A percentile compares a stretch with the other conserved stretches of the same genome.
These are phyloP conservation scores for Tortricodes alternella DNA, from an alignment of 2,888 invertebrate species.

Conservation along the genomic window DNA sequence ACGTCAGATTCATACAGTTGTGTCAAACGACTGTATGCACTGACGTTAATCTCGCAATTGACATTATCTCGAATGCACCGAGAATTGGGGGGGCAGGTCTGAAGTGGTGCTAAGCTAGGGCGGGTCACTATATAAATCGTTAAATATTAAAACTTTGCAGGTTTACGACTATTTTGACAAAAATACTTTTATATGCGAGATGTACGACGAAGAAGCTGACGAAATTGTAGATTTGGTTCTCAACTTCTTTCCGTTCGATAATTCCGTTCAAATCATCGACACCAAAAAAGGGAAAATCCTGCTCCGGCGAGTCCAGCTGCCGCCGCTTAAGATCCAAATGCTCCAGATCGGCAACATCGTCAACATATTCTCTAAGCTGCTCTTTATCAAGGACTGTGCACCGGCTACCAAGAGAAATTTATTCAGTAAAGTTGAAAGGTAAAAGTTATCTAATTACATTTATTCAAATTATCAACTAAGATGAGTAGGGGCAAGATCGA, in stretches of 20 bases:
- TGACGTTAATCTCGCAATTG: too few relatives aligned
- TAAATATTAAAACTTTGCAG: slow-evolving; percentile 44
- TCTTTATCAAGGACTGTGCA: slow-evolving; percentile 87
- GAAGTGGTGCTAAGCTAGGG: background rate
- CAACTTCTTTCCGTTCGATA: slow-evolving; percentile 89
- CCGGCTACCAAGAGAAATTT: slow-evolving; percentile 85
- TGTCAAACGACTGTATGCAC: too few relatives aligned
- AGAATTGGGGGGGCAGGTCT: too few relatives aligned
- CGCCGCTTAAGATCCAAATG: slow-evolving; percentile 84
- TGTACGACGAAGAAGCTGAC: slow-evolving; percentile 91
- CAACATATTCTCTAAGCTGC: slow-evolving; percentile 87
- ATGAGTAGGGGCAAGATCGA: too few relatives aligned
- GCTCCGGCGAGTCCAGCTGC: slow-evolving; percentile 85
- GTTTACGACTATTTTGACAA: slow-evolving; percentile 80
- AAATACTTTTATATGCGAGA: slow-evolving; percentile 88
- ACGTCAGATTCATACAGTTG: too few relatives aligned
- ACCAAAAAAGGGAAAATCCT: slow-evolving; percentile 82
- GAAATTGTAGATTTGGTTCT: slow-evolving; percentile 87
- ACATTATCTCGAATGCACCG: too few relatives aligned
- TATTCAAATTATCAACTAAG: too few relatives aligned
- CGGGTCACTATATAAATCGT: too few relatives aligned
- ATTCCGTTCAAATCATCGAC: slow-evolving; percentile 90
- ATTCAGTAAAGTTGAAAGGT: slow-evolving; percentile 85
- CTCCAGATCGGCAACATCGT: slow-evolving; percentile 89
- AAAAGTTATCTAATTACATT: too few relatives aligned